These are phyloP conservation scores for Amblyraja radiata DNA, from an alignment of 2,797 vertebrate genomes.

Conservation along the genomic window DNA sequence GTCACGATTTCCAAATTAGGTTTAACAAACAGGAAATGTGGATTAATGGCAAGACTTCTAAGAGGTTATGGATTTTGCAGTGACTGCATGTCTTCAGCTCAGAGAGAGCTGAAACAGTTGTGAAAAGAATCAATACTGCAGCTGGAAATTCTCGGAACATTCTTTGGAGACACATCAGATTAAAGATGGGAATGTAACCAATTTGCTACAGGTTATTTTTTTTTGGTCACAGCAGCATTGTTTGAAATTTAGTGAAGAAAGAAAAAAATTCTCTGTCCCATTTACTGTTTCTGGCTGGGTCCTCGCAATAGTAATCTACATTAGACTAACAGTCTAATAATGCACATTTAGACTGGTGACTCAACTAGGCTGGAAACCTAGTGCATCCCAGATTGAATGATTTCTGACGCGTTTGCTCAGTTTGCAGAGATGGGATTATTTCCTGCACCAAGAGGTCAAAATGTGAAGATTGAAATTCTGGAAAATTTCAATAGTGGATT, in stretches of 20 bases:
- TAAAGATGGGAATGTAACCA: background rate
- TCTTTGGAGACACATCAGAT: background rate
- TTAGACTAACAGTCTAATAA: background rate
- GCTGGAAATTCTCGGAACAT: background rate
- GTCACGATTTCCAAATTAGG: background rate
- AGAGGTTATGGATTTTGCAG: background rate
- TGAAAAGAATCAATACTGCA: background rate
- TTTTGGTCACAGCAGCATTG: background rate
- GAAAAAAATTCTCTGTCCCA: background rate
- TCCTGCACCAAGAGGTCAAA: background rate
- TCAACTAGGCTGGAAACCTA: no score
- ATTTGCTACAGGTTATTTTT: background rate
- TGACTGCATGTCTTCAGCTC: background rate
- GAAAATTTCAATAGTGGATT: background rate
- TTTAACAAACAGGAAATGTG: slow-evolving; percentile 5
- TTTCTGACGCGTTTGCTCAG: no score
- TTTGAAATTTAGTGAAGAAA: background rate
- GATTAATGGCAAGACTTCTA: background rate
- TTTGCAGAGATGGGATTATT: background rate
- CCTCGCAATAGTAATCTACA: background rate
- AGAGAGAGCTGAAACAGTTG: background rate
- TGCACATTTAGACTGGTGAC: background rate
- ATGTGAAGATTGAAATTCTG: background rate
- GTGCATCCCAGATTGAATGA: no score
- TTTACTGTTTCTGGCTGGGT: background rate